Percentiles rank a stretch among this genome's conserved stretches.
Evolutionary conservation across 2,113 vertebrate species (phyloP).

Genomic region (Desmodus rotundus): DNA sequence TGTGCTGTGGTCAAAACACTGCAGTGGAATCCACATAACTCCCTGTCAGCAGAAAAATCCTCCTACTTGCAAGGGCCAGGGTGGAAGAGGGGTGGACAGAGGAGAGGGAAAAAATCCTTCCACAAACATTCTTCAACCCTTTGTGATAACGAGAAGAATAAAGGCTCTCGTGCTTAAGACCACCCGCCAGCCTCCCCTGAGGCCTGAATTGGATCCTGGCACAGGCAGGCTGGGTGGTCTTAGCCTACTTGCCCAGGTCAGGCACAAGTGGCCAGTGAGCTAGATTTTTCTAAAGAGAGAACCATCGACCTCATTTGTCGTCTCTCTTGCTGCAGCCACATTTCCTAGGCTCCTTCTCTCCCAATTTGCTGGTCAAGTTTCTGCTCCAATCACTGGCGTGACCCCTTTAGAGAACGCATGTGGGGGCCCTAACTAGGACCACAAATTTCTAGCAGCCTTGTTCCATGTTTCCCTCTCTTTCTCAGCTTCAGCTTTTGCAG

Average conservation of each 20-base stretch:
- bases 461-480: background rate
- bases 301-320: background rate
- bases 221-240: background rate
- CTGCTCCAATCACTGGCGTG: background rate
- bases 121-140: background rate
- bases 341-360: background rate
- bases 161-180: background rate
- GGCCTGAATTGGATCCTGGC: background rate
- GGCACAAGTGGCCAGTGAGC: background rate
- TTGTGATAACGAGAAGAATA: background rate
- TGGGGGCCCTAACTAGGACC: background rate
- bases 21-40: background rate
- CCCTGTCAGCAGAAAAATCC: background rate
- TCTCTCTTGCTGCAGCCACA: background rate
- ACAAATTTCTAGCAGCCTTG: background rate
- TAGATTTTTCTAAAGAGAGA: background rate
- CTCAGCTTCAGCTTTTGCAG: background rate
- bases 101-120: background rate
- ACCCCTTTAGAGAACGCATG: background rate
- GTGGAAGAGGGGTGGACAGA: rapidly evolving
- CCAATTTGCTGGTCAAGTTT: background rate
- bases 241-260: background rate
- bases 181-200: rapidly evolving
- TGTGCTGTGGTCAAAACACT: background rate
- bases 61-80: background rate